A percentile compares a stretch with the other conserved stretches of the same genome.
Evolutionary conservation across 1,140 invertebrate genomes (phyloP).

Genomic region (Antheraea mylitta): DNA sequence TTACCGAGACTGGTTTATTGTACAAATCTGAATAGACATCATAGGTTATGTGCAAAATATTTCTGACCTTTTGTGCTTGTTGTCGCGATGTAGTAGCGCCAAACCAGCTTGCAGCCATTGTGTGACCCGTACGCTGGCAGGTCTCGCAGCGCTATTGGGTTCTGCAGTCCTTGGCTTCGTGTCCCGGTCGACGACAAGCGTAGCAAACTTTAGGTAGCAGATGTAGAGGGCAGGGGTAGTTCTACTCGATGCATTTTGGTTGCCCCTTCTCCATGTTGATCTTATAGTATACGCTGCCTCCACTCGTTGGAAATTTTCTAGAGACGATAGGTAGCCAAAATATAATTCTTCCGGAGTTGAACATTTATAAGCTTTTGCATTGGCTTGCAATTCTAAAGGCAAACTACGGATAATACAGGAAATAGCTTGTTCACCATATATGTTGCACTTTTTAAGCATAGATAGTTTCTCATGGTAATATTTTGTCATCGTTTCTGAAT

Average conservation of each 20-base stretch:
- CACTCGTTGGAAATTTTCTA: slow-evolving; percentile 21
- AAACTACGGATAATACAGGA: slow-evolving; percentile 36
- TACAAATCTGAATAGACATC: not conserved
- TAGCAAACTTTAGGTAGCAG: slow-evolving; percentile 9
- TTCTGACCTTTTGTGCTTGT: slow-evolving; percentile 11
- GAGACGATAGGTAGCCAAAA: slow-evolving; percentile 23
- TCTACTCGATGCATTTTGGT: no score
- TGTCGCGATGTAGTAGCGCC: not conserved
- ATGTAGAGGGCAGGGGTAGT: no score
- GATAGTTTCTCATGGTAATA: slow-evolving; percentile 39
- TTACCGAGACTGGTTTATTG: slow-evolving; percentile 22
- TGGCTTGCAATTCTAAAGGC: slow-evolving; percentile 30
- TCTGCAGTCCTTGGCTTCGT: slow-evolving; percentile 6
- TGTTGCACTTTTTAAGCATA: slow-evolving; percentile 34
- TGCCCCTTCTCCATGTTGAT: not conserved
- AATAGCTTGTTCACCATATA: slow-evolving; percentile 22
- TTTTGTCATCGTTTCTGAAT: slow-evolving; percentile 37
- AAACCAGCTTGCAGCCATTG: not conserved
- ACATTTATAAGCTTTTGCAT: slow-evolving; percentile 26
- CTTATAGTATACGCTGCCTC: not conserved
- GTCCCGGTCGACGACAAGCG: slow-evolving; percentile 5
- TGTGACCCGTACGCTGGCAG: not conserved
- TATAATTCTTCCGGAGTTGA: slow-evolving; percentile 30
- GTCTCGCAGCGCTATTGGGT: not conserved
- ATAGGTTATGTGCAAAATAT: slow-evolving; percentile 11